These are phyloP conservation scores for Panorpa germanica DNA, from an alignment of 2,888 invertebrate genomes.

Conservation along the genomic window DNA sequence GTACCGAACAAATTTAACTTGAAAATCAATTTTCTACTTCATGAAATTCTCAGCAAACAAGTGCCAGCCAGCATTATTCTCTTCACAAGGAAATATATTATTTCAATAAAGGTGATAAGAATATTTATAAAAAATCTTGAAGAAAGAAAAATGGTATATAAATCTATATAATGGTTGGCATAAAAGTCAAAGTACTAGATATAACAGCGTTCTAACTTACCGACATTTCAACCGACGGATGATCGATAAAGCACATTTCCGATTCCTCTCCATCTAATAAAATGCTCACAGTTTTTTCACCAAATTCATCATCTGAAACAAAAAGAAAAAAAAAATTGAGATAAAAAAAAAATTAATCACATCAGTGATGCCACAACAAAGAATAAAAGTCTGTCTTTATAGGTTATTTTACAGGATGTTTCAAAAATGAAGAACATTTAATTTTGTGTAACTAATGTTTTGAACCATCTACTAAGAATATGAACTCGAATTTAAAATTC, in stretches of 20 bases:
- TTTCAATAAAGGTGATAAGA: too few relatives aligned
- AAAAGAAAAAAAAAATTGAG: conserved; percentile 12
- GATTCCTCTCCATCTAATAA: conserved; percentile 76
- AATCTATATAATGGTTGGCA: neutral
- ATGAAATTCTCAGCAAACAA: conserved; percentile 3
- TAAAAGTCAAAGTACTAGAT: conserved; percentile 5
- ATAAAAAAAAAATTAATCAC: too few relatives aligned
- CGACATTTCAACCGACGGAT: conserved; percentile 78
- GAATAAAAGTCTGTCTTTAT: too few relatives aligned
- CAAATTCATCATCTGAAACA: conserved; percentile 79
- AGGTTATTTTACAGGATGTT: too few relatives aligned
- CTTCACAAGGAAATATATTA: too few relatives aligned
- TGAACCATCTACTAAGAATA: too few relatives aligned
- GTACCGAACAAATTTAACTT: neutral
- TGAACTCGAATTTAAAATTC: too few relatives aligned
- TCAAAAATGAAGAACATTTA: too few relatives aligned
- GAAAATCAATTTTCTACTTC: conserved; percentile 1
- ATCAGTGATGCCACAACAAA: too few relatives aligned
- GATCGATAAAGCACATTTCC: conserved; percentile 78
- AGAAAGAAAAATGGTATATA: conserved; percentile 3
- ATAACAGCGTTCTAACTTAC: conserved; percentile 34
- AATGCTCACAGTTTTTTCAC: conserved; percentile 81
- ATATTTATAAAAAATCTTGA: too few relatives aligned
- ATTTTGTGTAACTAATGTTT: too few relatives aligned
- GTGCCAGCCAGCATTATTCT: too few relatives aligned